Percentiles rank a stretch among this genome's conserved stretches.
phyloP scores from a whole-genome alignment of 1,140 invertebrate genomes.

The Heliconius himera region DNA sequence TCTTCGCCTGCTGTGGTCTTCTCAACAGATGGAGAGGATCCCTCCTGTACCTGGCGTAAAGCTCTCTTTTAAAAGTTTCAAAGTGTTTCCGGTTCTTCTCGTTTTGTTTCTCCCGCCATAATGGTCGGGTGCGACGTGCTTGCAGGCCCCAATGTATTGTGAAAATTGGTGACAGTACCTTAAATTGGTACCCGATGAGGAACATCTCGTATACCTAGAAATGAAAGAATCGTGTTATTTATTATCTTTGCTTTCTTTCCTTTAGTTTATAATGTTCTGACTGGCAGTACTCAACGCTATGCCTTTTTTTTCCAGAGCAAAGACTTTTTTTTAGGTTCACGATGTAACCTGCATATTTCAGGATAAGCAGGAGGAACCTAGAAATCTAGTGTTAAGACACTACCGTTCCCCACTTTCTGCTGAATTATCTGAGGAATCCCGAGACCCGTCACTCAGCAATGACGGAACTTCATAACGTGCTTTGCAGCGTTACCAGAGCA shows the following conservation, averaged over 20 bases:
- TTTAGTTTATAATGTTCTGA: no score
- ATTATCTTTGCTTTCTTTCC: neutral
- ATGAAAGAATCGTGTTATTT: neutral
- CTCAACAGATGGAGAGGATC: slow-evolving; percentile 84
- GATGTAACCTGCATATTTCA: no score
- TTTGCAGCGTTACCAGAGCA: no score
- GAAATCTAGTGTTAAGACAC: no score
- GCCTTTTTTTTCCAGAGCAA: no score
- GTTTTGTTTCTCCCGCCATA: slow-evolving; percentile 93
- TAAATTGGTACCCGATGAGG: slow-evolving; percentile 93
- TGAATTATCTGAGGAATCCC: no score
- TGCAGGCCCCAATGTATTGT: slow-evolving; percentile 95
- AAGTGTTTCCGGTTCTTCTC: slow-evolving; percentile 91
- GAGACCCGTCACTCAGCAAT: no score
- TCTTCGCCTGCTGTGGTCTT: slow-evolving; percentile 66
- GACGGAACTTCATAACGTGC: no score
- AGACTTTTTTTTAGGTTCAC: no score
- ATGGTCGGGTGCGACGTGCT: slow-evolving; percentile 87
- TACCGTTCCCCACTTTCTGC: no score
- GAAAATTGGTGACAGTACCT: slow-evolving; percentile 94
- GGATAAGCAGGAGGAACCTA: no score
- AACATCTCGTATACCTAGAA: slow-evolving; percentile 95
- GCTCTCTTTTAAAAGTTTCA: slow-evolving; percentile 91
- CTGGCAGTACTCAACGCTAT: no score
- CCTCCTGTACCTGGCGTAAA: slow-evolving; percentile 89